Evolutionary conservation across 2,888 invertebrate species (phyloP).

Genomic region (Dilophus febrilis): DNA sequence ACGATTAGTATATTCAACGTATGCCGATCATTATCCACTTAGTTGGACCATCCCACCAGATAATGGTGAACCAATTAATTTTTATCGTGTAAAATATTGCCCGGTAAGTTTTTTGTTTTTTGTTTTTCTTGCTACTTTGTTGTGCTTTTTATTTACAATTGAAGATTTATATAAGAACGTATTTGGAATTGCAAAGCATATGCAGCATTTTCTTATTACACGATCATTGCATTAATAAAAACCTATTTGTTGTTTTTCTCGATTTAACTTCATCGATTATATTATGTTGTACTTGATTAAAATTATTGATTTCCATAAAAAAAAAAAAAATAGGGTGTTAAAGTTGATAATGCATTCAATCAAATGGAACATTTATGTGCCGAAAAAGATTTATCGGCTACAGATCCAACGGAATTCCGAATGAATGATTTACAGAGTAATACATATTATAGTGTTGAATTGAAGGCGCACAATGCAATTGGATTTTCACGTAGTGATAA

Average conservation of each 20-base stretch:
- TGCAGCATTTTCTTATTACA: no score
- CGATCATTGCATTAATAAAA: no score
- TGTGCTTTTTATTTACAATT: no score
- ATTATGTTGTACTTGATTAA: no score
- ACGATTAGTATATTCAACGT: constrained; percentile 39
- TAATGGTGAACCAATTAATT: constrained; percentile 77
- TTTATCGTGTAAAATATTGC: constrained; percentile 65
- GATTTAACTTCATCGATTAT: no score
- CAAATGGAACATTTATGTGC: constrained; percentile 37
- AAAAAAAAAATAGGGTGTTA: constrained; percentile 36
- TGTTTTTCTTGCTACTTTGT: constrained; percentile 2
- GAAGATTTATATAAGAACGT: no score
- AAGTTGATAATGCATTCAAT: constrained; percentile 50
- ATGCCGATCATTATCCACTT: constrained; percentile 62
- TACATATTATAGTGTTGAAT: constrained; percentile 66
- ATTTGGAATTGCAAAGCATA: no score
- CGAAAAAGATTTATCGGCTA: constrained; percentile 41
- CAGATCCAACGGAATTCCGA: constrained; percentile 45
- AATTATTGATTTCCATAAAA: no score
- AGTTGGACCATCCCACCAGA: constrained; percentile 74
- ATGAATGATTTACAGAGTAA: constrained; percentile 55
- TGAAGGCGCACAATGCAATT: constrained; percentile 71
- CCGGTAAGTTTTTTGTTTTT: constrained; percentile 38
- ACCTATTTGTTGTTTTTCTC: no score
- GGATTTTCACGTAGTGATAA: constrained; percentile 65